These are phyloP conservation scores for Macrosiphum euphorbiae DNA, from an alignment of 2,888 invertebrate species.

Conservation along the genomic window DNA sequence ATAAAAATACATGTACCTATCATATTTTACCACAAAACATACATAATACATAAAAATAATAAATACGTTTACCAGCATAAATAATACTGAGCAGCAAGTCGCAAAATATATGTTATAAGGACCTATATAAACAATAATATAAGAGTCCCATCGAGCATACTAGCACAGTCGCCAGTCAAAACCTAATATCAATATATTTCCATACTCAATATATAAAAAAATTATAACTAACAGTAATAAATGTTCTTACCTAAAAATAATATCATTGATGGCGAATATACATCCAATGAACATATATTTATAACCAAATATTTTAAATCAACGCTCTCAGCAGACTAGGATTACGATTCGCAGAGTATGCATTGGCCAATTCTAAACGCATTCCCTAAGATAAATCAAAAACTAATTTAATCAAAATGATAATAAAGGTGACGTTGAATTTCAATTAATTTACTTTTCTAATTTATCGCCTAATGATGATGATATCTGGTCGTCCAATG, in stretches of 20 bases:
- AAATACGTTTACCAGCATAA: neutral
- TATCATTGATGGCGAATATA: neutral
- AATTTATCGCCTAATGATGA: slow-evolving; percentile 77
- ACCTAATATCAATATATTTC: neutral
- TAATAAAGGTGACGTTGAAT: neutral
- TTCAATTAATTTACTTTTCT: slow-evolving; percentile 73
- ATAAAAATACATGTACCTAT: neutral
- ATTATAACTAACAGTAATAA: slow-evolving; percentile 45
- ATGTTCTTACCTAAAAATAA: slow-evolving; percentile 72
- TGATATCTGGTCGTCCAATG: slow-evolving; percentile 79
- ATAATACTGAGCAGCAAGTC: neutral
- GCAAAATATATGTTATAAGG: too few relatives aligned
- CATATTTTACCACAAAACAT: neutral
- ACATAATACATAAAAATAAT: neutral
- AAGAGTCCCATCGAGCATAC: neutral
- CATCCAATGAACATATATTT: slow-evolving; percentile 76
- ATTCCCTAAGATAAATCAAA: slow-evolving; percentile 68
- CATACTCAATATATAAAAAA: neutral
- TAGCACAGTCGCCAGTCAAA: neutral
- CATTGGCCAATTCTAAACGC: slow-evolving; percentile 75
- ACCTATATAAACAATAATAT: neutral
- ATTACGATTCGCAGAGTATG: slow-evolving; percentile 71
- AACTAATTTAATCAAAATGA: neutral
- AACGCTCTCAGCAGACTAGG: slow-evolving; percentile 77
- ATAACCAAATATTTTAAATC: slow-evolving; percentile 75